phyloP scores from a whole-genome alignment of 2,888 invertebrate species.

The Charanyca ferruginea region DNA sequence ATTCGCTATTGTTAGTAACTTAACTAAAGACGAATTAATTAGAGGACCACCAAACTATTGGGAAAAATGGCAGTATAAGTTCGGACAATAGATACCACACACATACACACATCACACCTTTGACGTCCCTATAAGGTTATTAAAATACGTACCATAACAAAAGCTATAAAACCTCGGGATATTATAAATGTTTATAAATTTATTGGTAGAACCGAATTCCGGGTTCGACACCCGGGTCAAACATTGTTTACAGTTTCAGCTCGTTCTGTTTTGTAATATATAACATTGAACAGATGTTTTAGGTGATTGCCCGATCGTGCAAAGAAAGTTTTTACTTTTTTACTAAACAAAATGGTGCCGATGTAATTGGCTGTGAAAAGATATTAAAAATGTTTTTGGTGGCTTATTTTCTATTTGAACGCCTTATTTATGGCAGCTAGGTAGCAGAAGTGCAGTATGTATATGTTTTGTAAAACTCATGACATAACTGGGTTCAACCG shows the following conservation, averaged over 20 bases:
- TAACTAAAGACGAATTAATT: no score
- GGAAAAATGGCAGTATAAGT: no score
- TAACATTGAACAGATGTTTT: conserved; percentile 56
- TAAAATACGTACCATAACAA: conserved; percentile 16
- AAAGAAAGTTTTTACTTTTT: conserved; percentile 34
- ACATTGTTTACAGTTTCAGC: conserved; percentile 59
- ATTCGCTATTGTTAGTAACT: no score
- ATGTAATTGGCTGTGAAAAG: conserved; percentile 21
- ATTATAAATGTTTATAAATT: conserved; percentile 53
- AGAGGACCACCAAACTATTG: no score
- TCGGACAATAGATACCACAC: no score
- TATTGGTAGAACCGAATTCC: conserved; percentile 47
- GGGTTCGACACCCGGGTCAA: conserved; percentile 60
- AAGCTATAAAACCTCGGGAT: conserved; percentile 22
- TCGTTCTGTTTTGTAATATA: conserved; percentile 47
- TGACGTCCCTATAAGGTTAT: neutral
- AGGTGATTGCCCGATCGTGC: conserved; percentile 28
- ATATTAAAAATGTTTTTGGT: conserved; percentile 10
- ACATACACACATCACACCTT: no score
- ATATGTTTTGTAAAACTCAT: no score
- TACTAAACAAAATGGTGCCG: conserved; percentile 13
- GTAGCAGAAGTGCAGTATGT: no score
- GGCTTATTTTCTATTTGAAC: no score
- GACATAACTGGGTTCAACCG: no score
- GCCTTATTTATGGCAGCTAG: no score